Base-by-base conservation (phyloP, 1,140 invertebrate genomes). In the Oedothorax gibbosus region DNA sequence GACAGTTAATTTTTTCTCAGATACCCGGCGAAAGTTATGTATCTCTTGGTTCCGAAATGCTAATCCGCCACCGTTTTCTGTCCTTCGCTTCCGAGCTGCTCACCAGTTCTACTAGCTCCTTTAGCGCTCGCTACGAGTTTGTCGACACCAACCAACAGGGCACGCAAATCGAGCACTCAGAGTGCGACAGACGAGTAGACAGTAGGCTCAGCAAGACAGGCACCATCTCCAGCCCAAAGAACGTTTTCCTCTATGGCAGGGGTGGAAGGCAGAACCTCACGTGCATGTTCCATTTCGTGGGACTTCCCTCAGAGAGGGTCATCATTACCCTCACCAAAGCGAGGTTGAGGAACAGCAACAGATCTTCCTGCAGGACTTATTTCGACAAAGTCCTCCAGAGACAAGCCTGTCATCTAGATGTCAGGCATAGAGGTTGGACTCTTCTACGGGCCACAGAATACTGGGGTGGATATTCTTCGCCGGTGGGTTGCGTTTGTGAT, bases 71-170 rank as follows among this genome's bases (percentile, higher is more conserved):
- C 35, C 54, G 76, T 7, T 85, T 79, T n/a, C 49, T 80, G 7
- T 75, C 77, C 2, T 73, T 73, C n/a, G 68, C 68, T 21, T 79
- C 68, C 14, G 76, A 79, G 53, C 20, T 79, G 12, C 57, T 85
- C 6, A 80, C 68, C 54, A 86, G 77, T 56, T 71, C 71, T 8
- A 73, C 84, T 11, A 85, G 80, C 18, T 69, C 85, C 14, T 88
- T 88, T 78, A 76, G 71, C 2, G 87, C 87, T 14, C 64, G 81
- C 11, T 88, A 85, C 50, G 87, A 88, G 66, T 88, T 88, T 56
- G 68, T 88, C 2, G 87, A 88, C 57, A 88, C 87, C 12, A 68
- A 50, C 14, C 87, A 87, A 49, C 69, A 66, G 12, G 87, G 87
- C 4, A 75, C 85, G 0, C 84, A 84, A 7, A 81, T 87, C 8